These are phyloP conservation scores for Drosophila baimaii DNA, from an alignment of 1,140 invertebrate genomes.

Conservation along the genomic window DNA sequence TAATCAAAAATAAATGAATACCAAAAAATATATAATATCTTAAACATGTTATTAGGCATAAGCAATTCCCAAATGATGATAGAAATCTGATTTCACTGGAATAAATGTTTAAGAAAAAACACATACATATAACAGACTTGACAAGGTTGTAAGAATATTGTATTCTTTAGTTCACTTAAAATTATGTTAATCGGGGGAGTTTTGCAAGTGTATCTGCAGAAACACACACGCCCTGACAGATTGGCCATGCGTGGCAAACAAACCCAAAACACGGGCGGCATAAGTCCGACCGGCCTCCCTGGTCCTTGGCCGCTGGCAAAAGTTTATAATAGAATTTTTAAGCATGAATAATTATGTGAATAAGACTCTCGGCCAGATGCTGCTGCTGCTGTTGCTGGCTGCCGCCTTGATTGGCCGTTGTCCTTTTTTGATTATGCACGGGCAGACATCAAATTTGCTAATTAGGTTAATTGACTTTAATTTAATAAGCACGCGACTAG, in stretches of 20 bases:
- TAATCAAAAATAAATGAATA: no score
- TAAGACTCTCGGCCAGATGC: constrained; percentile 41
- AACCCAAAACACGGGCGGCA: constrained; percentile 23
- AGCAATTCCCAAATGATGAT: no score
- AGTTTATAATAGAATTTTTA: constrained; percentile 78
- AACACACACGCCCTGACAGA: constrained; percentile 42
- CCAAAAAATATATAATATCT: no score
- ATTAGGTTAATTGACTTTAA: constrained; percentile 74
- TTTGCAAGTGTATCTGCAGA: constrained; percentile 9
- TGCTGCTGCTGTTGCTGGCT: constrained; percentile 12
- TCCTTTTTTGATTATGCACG: constrained; percentile 64
- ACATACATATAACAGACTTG: not conserved
- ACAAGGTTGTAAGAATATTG: not conserved
- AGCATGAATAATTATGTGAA: constrained; percentile 77
- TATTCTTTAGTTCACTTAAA: not conserved
- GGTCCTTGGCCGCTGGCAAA: constrained; percentile 34
- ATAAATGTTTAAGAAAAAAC: not conserved
- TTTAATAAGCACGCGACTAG: constrained; percentile 59
- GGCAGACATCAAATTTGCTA: constrained; percentile 62
- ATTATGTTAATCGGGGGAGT: not conserved
- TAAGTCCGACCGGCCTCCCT: not conserved
- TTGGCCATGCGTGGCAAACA: constrained; percentile 54
- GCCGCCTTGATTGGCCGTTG: constrained; percentile 33
- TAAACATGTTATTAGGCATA: no score
- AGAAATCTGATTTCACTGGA: not conserved